Percentiles rank a stretch among this genome's conserved stretches.
Conservation (phyloP, 1,140 invertebrate genomes). For the Drosophila guanche region DNA sequence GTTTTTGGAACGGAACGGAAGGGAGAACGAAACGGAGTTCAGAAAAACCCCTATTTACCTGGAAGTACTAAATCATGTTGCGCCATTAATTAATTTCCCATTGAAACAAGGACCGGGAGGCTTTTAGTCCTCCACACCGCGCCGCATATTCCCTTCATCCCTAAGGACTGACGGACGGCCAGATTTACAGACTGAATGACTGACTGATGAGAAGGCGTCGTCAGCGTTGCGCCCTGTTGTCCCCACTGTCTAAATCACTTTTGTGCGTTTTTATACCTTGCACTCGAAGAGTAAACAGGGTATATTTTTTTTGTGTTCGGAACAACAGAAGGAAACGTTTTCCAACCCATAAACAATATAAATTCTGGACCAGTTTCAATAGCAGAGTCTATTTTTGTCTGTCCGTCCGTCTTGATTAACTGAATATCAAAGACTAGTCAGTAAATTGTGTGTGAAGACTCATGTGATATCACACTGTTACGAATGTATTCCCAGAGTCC, state of each 20-base stretch:
- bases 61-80: constrained; percentile 82
- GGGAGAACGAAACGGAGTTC: too few species aligned
- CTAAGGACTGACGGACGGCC: constrained; percentile 42
- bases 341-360: too few species aligned
- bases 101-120: constrained; percentile 50
- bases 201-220: constrained; percentile 66
- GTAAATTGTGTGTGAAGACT: background rate
- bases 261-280: constrained; percentile 65
- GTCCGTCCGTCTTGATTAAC: too few species aligned
- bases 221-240: constrained; percentile 4
- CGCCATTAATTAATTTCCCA: constrained; percentile 80
- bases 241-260: constrained; percentile 73
- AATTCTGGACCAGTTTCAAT: too few species aligned
- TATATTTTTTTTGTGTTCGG: too few species aligned
- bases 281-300: too few species aligned
- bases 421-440: too few species aligned
- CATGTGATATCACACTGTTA: too few species aligned
- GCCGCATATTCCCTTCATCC: constrained; percentile 40
- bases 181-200: constrained; percentile 8
- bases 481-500: too few species aligned
- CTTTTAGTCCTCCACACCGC: constrained; percentile 3
- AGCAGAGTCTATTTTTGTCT: too few species aligned
- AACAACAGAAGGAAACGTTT: too few species aligned
- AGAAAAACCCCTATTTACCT: constrained; percentile 75
- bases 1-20: constrained; percentile 59